Conservation (phyloP, 2,888 invertebrate genomes). For the Tholera decimalis region DNA sequence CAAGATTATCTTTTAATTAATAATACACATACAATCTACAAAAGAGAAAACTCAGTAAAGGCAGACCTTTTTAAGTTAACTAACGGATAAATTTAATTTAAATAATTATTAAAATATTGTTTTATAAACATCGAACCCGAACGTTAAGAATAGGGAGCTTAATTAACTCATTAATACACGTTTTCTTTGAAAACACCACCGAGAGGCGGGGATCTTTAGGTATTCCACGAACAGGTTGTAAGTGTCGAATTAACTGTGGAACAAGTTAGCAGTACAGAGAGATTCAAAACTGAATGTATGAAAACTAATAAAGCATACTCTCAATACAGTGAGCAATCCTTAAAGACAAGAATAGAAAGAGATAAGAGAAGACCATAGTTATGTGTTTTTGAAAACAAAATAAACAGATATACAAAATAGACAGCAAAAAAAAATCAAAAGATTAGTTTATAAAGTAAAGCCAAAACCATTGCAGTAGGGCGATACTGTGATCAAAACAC, state of each 20-base stretch:
- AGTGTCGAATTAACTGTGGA: constrained; percentile 66
- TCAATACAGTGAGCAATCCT: background rate
- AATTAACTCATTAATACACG: constrained; percentile 85
- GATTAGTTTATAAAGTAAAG: background rate
- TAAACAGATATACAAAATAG: too few relatives aligned
- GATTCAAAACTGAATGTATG: background rate
- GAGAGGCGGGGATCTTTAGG: constrained; percentile 75
- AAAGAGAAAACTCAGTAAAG: constrained; percentile 39
- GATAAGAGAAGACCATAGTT: too few relatives aligned
- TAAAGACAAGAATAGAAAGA: background rate
- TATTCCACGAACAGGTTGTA: constrained; percentile 74
- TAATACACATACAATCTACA: constrained; percentile 39
- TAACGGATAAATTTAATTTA: constrained; percentile 37
- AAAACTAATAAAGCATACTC: background rate
- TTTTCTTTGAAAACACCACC: constrained; percentile 79
- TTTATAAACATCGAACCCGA: constrained; percentile 52
- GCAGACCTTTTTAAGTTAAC: constrained; percentile 13
- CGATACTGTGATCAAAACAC: constrained; percentile 22
- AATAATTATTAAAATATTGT: constrained; percentile 50
- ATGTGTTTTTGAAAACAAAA: too few relatives aligned
- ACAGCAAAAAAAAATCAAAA: background rate
- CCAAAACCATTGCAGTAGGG: background rate
- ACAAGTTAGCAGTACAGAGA: constrained; percentile 51
- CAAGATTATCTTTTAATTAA: constrained; percentile 23
- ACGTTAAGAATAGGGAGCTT: constrained; percentile 66